phyloP scores from a whole-genome alignment of 1,140 invertebrate species.

The Ditylenchus dipsaci region DNA sequence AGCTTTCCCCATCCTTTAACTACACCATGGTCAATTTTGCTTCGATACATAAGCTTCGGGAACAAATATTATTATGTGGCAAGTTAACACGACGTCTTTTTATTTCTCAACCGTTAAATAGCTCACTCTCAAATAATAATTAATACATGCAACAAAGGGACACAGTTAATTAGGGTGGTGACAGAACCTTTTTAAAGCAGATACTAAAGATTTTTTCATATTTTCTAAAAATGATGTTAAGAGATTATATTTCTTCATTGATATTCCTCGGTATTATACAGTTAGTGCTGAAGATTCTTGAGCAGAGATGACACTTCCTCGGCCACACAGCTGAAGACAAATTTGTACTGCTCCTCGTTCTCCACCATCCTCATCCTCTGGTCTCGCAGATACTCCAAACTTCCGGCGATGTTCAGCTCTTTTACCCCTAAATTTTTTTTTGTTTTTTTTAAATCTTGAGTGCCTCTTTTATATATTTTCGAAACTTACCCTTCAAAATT shows the following conservation, averaged over 20 bases:
- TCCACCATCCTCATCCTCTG: constrained; percentile 81
- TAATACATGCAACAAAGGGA: too few species aligned
- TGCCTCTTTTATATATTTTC: background rate
- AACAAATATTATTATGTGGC: too few species aligned
- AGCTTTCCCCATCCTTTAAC: too few species aligned
- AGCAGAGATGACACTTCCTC: constrained; percentile 88
- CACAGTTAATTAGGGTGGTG: too few species aligned
- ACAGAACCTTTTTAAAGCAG: too few species aligned
- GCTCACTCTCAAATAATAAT: too few species aligned
- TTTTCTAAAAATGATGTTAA: too few species aligned
- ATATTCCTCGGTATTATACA: background rate
- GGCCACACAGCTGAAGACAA: constrained; percentile 90
- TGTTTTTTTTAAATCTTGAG: background rate
- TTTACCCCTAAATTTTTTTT: constrained; percentile 69
- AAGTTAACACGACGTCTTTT: too few species aligned
- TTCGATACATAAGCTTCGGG: too few species aligned
- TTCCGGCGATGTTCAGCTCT: constrained; percentile 96
- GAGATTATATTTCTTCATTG: background rate
- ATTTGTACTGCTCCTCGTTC: constrained; percentile 89
- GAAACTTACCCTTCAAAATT: constrained; percentile 75
- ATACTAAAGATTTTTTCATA: too few species aligned
- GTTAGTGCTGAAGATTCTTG: constrained; percentile 75
- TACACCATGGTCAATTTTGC: too few species aligned
- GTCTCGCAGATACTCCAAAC: constrained; percentile 92
- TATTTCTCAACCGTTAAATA: too few species aligned